These are phyloP conservation scores for human DNA, from an alignment of 2,113 vertebrate species.

Conservation along the genomic window GRCh38 chr5:3007001-3007500, in stretches of 20 bases:
- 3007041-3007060: background rate
- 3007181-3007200: background rate
- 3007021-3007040: background rate
- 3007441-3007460: background rate
- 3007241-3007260: background rate
- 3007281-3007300: accelerated
- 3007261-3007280: too few relatives aligned
- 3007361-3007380: background rate
- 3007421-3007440: background rate
- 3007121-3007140: too few relatives aligned
- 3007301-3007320: too few relatives aligned
- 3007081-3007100: accelerated
- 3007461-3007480: background rate
- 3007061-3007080: accelerated
- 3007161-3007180: background rate
- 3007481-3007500: accelerated
- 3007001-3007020: background rate
- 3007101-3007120: background rate
- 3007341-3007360: too few relatives aligned
- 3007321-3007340: background rate
- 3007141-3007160: background rate
- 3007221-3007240: background rate
- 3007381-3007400: background rate
- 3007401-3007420: accelerated
- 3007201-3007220: background rate